Base-by-base conservation (phyloP, 1,140 invertebrate genomes). In the Ips typographus region DNA sequence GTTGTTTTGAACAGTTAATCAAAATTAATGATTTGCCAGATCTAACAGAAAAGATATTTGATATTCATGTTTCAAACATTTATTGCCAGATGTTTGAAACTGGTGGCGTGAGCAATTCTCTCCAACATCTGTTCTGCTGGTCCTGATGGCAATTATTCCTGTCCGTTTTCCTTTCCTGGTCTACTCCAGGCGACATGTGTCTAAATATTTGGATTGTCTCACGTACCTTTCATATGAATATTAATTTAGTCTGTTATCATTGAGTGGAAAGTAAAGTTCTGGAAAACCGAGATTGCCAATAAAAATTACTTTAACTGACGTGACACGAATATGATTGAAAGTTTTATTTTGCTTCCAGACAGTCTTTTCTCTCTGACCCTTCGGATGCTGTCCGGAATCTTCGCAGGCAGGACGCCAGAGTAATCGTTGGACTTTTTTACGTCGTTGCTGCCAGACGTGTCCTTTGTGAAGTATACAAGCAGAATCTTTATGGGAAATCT, bases 381-480 rank as follows among this genome's bases (percentile, higher is more conserved):
- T 90, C 91, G 1, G 96, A 98, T 81, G 96, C 98, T 5, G 95
- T 99, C 5, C 86, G 93, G 72, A 99, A 98, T 84, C 84, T 99
- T 36, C 85, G 91, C 47, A 85, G 93, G 56, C 95, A 98, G 82
- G 96, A 99, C 81, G 96, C 96, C 3, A 84, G 98, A 68, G 97
- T 99, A 63, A 97, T 99, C 69, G 94, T 99, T 7, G 98, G 98
- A 2, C 85, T 99, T 7, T 99, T 99, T 84, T 99, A 99, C 82
- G 96, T 96, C 7, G 95, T 96, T 1, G 96, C 96, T 40, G 98
- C 98, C 0, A 84, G 97, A 44, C 84, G 93, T 65, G 98, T 99
- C 0, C 88, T 99, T 2, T 99, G 98, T 81, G 96, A 99, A 84
- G 89, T 98, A 74, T 99, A 96, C 82, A 95, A 95, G 76, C 93